Base-by-base conservation (phyloP, 53 echinoderm and acorn worm species). In the Glandiceps talaboti region DNA sequence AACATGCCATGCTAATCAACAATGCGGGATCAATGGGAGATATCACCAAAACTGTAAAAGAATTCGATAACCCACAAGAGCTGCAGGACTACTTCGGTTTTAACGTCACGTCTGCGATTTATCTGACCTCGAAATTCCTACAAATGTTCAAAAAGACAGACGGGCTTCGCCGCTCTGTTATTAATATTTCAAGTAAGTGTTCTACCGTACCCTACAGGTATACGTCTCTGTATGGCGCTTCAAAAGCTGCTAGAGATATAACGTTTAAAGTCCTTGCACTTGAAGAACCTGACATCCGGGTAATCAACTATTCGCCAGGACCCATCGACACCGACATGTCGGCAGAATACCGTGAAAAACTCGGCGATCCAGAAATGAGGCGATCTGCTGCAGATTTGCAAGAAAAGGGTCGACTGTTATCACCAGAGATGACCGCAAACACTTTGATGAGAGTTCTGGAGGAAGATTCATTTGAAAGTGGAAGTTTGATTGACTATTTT, bases 241-340 rank as follows among this genome's bases (percentile, higher is more conserved):
- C 82, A 0, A 96, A 96, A 80, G 97, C 97, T 0, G 93, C 89
- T 26, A 81, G 93, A 27, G 83, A 93, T 31, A 91, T 91, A 84
- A 32, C 87, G 20, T 77, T 91, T 31, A 85, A 82, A 77, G 85
- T 85, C 6, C n/a, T 88, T 25, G 97, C 93, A 14, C 27, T 74
- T 0, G 93, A 96, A 33, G 89, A 96, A 31, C 87, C 91, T 0
- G 89, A 87, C n/a, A 82, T 89, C 0, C 77, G 97, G 73, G 91
- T 93, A n/a, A 82, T 96, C 30, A 89, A 81, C 33, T 96, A 87
- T 77, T 29, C 90, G 1, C 96, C 96, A 0, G 96, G 96, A 27
- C 86, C 91, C 27, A 83, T 96, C 0, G 82, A 83, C 20, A 96
- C 97, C 1, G 86, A 64, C 27, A 93, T 96, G 97, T 30, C 76